phyloP scores from a whole-genome alignment of 37 sponge, comb jelly and placozoan genomes.

The Oopsacas minuta region DNA sequence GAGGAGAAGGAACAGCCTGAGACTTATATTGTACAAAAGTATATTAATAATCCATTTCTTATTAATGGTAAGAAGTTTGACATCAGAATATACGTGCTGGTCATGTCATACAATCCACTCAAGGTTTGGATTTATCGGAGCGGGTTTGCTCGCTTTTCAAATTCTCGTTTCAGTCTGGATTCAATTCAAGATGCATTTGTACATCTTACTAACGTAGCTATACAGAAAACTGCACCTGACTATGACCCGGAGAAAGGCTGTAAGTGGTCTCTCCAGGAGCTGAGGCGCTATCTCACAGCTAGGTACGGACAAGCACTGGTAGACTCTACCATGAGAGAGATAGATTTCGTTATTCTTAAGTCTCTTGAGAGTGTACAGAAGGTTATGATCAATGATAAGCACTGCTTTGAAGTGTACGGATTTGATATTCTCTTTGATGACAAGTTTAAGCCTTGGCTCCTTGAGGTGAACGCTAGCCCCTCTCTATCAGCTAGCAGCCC shows the following conservation, averaged over 20 bases:
- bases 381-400: slow-evolving; percentile 96
- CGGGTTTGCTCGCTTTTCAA: slow-evolving; percentile 97
- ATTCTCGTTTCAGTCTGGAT: slow-evolving; percentile 69
- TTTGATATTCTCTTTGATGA: slow-evolving; percentile 94
- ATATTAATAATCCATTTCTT: slow-evolving; percentile 88
- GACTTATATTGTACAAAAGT: slow-evolving; percentile 90
- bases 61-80: slow-evolving; percentile 98
- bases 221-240: slow-evolving; percentile 98
- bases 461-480: slow-evolving; percentile 97
- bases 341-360: slow-evolving; percentile 87
- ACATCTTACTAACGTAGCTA: slow-evolving; percentile 96
- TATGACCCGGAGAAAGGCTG: slow-evolving; percentile 99
- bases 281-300: slow-evolving; percentile 63
- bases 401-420: slow-evolving; percentile 98
- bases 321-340: slow-evolving; percentile 42
- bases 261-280: slow-evolving; percentile 92
- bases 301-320: slow-evolving; percentile 74
- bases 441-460: slow-evolving; percentile 88
- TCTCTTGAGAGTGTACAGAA: slow-evolving; percentile 89
- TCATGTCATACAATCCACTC: slow-evolving; percentile 81
- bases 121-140: slow-evolving; percentile 91
- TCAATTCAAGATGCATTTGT: slow-evolving; percentile 83
- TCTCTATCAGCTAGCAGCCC: slow-evolving; percentile 93
- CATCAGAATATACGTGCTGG: slow-evolving; percentile 81
- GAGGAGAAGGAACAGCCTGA: slow-evolving; percentile 80